Conservation (phyloP, 2,797 vertebrate genomes). For the Podargus strigoides region DNA sequence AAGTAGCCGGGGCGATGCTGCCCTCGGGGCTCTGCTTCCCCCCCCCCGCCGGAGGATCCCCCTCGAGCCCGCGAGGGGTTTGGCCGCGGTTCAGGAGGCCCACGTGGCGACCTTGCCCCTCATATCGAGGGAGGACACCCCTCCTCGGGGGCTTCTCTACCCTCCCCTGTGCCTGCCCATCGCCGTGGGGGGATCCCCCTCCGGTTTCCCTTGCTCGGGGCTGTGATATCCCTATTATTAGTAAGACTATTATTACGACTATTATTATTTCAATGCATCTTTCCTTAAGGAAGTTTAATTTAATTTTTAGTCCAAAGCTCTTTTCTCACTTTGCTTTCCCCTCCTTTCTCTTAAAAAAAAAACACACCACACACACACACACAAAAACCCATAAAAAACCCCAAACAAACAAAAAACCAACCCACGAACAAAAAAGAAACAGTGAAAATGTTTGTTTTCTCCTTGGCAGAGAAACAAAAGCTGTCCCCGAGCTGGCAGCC, state of each 20-base stretch:
- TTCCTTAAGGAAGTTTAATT: background rate
- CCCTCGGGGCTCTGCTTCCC: background rate
- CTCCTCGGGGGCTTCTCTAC: rapidly evolving
- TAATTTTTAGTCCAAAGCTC: background rate
- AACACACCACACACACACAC: no score
- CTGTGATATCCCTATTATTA: background rate
- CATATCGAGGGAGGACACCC: background rate
- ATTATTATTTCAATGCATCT: no score
- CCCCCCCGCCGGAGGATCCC: no score
- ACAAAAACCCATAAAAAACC: rapidly evolving
- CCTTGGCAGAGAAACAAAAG: slow-evolving; percentile 54
- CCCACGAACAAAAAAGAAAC: background rate
- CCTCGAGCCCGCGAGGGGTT: no score
- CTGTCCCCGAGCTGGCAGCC: background rate
- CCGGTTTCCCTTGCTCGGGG: rapidly evolving
- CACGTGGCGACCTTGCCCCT: background rate
- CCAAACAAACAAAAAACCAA: rapidly evolving
- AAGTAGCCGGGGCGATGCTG: background rate
- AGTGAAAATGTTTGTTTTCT: background rate
- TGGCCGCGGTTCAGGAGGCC: background rate
- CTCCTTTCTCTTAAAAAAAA: background rate
- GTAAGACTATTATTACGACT: no score
- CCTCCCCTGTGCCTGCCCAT: background rate
- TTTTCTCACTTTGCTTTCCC: background rate
- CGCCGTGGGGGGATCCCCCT: no score